phyloP scores from a whole-genome alignment of 2,888 invertebrate species.

The Drosophila tripunctata region DNA sequence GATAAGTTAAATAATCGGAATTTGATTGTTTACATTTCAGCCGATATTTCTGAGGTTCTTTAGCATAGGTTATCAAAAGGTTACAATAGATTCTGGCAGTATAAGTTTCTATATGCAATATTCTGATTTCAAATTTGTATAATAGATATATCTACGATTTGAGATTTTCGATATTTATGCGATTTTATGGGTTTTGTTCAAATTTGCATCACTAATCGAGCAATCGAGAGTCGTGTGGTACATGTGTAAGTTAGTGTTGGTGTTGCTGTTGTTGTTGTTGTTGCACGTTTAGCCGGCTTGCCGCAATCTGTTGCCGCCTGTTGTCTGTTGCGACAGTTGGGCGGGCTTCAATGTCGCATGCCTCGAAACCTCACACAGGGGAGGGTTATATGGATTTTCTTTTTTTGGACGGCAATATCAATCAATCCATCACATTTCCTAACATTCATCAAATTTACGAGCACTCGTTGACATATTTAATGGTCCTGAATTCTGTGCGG shows the following conservation, averaged over 20 bases:
- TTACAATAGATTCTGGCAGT: too few species aligned
- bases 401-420: slow-evolving; percentile 40
- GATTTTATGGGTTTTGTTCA: background rate
- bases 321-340: slow-evolving; percentile 26
- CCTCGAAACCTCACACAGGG: background rate
- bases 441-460: slow-evolving; percentile 55
- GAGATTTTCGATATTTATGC: background rate
- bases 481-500: slow-evolving; percentile 10
- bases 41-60: too few species aligned
- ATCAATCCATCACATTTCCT: slow-evolving; percentile 54
- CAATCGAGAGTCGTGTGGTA: background rate
- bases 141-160: too few species aligned
- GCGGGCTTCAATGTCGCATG: slow-evolving; percentile 1
- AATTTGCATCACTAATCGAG: background rate
- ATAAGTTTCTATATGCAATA: too few species aligned
- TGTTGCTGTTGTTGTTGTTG: background rate
- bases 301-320: slow-evolving; percentile 49
- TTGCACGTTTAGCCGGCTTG: slow-evolving; percentile 12
- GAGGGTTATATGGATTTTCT: background rate
- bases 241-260: too few species aligned
- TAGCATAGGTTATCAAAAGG: too few species aligned
- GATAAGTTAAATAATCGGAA: too few species aligned
- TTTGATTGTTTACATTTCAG: too few species aligned
- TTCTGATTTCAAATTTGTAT: too few species aligned
- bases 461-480: slow-evolving; percentile 53